Percentiles rank a stretch among this genome's conserved stretches.
Evolutionary conservation across 2,888 invertebrate genomes (phyloP).

Genomic region (Phyto melanocephala): DNA sequence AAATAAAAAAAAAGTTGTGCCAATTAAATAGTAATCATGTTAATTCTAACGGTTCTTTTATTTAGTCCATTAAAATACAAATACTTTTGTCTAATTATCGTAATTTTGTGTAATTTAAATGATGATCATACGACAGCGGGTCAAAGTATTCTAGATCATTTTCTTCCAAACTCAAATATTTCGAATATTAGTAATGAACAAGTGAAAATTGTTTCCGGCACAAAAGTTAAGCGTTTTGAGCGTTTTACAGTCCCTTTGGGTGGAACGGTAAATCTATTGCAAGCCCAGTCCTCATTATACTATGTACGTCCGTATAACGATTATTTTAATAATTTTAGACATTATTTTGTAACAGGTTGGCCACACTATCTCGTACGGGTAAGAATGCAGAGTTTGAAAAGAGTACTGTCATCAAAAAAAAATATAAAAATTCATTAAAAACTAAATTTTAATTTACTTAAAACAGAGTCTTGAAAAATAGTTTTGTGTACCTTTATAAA

Average conservation of each 20-base stretch:
- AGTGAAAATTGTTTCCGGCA: constrained; percentile 75
- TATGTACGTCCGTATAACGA: constrained; percentile 64
- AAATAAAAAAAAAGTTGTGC: too few species aligned
- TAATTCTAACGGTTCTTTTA: constrained; percentile 59
- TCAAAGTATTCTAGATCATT: constrained; percentile 73
- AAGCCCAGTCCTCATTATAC: constrained; percentile 58
- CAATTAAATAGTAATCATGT: constrained; percentile 65
- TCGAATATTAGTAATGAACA: constrained; percentile 68
- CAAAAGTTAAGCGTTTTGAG: constrained; percentile 76
- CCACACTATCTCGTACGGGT: constrained; percentile 53
- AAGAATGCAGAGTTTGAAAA: constrained; percentile 25
- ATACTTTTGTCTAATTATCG: constrained; percentile 36
- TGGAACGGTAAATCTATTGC: constrained; percentile 59
- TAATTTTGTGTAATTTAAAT: constrained; percentile 54
- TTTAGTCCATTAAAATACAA: constrained; percentile 10
- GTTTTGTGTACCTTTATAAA: too few species aligned
- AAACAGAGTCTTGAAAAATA: too few species aligned
- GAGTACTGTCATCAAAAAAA: neutral
- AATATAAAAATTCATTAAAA: constrained; percentile 20
- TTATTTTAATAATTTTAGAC: constrained; percentile 55
- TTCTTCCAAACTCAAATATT: constrained; percentile 68
- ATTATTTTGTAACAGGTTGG: constrained; percentile 53
- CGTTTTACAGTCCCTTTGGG: constrained; percentile 74
- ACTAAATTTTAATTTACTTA: constrained; percentile 10
- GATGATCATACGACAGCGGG: constrained; percentile 41